A percentile compares a stretch with the other conserved stretches of the same genome.
phyloP scores from a whole-genome alignment of 1,140 invertebrate species.

The Radopholus similis region DNA sequence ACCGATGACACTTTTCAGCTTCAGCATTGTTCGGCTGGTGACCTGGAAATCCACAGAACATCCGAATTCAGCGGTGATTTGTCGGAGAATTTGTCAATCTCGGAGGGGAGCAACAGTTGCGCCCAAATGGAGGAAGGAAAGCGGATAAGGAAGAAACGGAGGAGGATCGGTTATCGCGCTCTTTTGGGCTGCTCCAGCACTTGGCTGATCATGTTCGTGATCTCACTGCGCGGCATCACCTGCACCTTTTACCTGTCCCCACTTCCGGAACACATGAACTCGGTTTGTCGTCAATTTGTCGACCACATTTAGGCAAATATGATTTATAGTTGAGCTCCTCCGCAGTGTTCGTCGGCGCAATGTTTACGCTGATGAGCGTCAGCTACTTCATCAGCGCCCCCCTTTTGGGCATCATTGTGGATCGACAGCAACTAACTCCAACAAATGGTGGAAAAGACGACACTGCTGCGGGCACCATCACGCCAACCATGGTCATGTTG shows the following conservation, averaged over 20 bases:
- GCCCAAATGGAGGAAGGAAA: too few relatives aligned
- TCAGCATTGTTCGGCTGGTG: too few relatives aligned
- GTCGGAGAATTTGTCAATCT: too few relatives aligned
- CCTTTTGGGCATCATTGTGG: constrained; percentile 1
- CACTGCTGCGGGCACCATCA: too few relatives aligned
- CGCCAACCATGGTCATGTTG: constrained; percentile 8
- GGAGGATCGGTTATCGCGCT: not conserved
- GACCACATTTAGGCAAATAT: not conserved
- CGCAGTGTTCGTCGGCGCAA: not conserved
- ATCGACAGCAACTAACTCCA: constrained; percentile 2
- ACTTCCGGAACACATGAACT: constrained; percentile 7
- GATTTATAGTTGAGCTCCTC: constrained; percentile 12
- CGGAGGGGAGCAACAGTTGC: too few relatives aligned
- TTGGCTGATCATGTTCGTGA: constrained; percentile 1
- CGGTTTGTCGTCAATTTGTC: not conserved
- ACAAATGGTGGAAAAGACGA: too few relatives aligned
- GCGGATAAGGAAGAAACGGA: not conserved
- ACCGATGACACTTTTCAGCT: too few relatives aligned
- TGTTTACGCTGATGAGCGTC: constrained; percentile 13
- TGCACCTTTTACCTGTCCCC: constrained; percentile 9
- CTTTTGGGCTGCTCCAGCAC: not conserved
- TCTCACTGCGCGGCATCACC: constrained; percentile 1
- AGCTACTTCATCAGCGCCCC: constrained; percentile 10
- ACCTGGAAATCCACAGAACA: too few relatives aligned
- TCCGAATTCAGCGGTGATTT: too few relatives aligned